Evolutionary conservation across 2,797 vertebrate genomes (phyloP), one percentile per base, ranked within the genome.

Genomic region (Crocidura indochinensis): DNA sequence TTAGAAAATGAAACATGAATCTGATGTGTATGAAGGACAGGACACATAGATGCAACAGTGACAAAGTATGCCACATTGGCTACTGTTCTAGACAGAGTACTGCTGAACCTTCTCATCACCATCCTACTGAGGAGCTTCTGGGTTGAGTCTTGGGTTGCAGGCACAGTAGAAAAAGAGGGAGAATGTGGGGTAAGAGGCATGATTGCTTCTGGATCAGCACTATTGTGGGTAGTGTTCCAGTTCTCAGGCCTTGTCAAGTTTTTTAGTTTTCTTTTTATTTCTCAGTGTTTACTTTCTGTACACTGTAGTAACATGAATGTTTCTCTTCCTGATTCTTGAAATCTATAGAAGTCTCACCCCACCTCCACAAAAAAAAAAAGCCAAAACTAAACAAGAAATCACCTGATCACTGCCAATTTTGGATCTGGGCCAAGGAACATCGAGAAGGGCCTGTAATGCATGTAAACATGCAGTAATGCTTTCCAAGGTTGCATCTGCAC

Each of bases 391-490:
- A 6, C 12, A 91, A 85, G 31, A 56, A 73, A 71, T 96, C 98
- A 99, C 99, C 98, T 99, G 99, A 98, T 99, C 98, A 84, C 97
- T 98, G 88, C 99, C 99, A 80, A 99, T 98, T 97, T 98, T 99
- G n/a, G 98, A 98, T 69, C 98, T 98, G 1, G 99, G 98, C 99
- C 99, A 99, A 0, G 98, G 96, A 76, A 98, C 97, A 62, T 99
- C 98, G 0, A 99, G 97, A 90, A 99, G 98, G 14, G 97, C 97
- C 95, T 98, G 98, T 56, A 99, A 97, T 6, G 99, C 98, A 76
- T 68, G 97, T 87, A 99, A 97, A 96, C 99, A 99, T 82, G 98
- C 98, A 88, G 96, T 98, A 84, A 99, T 99, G 95, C 98, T 99
- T 95, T 99, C 99, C 98, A 98, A 98, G 95, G 99, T 98, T 95